Percentiles rank a stretch among this genome's conserved stretches.
Conservation (phyloP, 2,888 invertebrate genomes). For the Creontiades dilutus region DNA sequence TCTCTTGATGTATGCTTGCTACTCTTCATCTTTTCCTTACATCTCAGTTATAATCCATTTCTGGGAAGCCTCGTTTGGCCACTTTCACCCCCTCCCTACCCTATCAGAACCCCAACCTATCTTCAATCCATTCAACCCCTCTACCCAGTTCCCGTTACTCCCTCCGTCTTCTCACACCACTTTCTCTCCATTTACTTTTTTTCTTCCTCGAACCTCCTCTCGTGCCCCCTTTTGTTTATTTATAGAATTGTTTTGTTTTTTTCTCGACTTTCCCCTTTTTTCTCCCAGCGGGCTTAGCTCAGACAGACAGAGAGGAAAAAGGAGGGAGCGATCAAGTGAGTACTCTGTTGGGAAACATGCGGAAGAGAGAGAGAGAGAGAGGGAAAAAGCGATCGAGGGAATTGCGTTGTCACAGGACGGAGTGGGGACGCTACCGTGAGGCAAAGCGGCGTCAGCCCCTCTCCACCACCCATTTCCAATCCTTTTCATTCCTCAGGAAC, state of each 20-base stretch:
- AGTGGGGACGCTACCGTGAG: not conserved
- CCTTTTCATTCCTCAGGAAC: not conserved
- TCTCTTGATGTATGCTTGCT: not conserved
- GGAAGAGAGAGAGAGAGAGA: not conserved
- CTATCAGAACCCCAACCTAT: not conserved
- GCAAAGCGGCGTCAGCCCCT: slow-evolving; percentile 10
- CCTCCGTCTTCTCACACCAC: not conserved
- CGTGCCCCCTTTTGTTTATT: not conserved
- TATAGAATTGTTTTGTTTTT: slow-evolving; percentile 36
- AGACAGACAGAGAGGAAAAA: slow-evolving; percentile 5
- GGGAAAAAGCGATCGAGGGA: slow-evolving; percentile 11
- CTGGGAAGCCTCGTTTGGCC: not conserved
- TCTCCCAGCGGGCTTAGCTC: not conserved
- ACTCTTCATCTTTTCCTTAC: not conserved
- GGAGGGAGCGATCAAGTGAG: not conserved
- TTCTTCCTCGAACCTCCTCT: not conserved
- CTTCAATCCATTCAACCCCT: not conserved
- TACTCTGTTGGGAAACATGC: not conserved
- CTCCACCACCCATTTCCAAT: not conserved
- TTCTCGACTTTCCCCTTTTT: not conserved
- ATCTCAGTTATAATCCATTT: not conserved
- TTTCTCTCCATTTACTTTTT: not conserved
- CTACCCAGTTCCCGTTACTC: not conserved
- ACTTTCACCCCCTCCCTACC: not conserved
- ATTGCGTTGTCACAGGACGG: not conserved